Evolutionary conservation across 2,888 invertebrate genomes (phyloP).

Genomic region (Branchipolynoe longqiensis): DNA sequence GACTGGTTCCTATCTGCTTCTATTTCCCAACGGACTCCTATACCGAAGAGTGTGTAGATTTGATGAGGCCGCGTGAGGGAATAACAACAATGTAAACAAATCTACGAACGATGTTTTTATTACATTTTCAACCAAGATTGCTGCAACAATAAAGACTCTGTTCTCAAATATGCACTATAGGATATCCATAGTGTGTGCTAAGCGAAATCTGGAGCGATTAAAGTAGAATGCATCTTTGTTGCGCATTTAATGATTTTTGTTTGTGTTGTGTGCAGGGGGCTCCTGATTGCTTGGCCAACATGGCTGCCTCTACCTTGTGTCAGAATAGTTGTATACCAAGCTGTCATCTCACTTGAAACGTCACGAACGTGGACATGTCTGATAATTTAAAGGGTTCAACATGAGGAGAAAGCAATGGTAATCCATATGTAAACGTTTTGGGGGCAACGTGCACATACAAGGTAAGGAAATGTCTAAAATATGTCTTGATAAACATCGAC

Average conservation of each 20-base stretch:
- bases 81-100: slow-evolving; percentile 43
- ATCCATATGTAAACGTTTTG: neutral
- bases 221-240: neutral
- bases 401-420: slow-evolving; percentile 4
- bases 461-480: slow-evolving; percentile 26
- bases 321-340: neutral
- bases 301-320: slow-evolving; percentile 13
- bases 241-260: slow-evolving; percentile 27
- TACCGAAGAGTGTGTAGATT: neutral
- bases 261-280: neutral
- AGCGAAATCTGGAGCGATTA: neutral
- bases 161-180: neutral
- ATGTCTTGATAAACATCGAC: neutral
- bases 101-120: neutral
- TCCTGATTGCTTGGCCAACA: neutral
- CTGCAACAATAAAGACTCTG: neutral
- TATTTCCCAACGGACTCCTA: neutral
- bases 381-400: neutral
- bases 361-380: neutral
- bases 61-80: neutral
- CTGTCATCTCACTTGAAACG: slow-evolving; percentile 46
- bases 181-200: neutral
- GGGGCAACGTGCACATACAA: neutral
- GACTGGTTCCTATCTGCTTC: neutral
- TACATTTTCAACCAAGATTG: neutral